Conservation (phyloP, 2,113 vertebrate species). For the Morone saxatilis region DNA sequence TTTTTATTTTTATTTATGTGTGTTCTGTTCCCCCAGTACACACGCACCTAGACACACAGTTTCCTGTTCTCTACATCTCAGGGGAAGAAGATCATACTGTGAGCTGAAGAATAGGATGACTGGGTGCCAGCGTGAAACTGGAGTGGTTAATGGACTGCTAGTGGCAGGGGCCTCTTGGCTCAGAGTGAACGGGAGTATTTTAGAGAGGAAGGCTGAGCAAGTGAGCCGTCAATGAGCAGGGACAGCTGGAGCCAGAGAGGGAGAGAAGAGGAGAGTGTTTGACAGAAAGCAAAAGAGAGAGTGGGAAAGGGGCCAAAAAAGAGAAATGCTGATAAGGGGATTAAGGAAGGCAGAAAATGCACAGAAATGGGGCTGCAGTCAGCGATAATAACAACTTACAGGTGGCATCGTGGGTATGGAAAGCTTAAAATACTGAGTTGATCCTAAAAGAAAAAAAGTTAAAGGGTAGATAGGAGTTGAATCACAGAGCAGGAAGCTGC, state of each 20-base stretch:
- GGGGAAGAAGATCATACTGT: conserved; percentile 55
- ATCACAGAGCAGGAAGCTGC: neutral
- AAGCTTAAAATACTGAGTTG: conserved; percentile 21
- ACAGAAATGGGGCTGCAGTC: neutral
- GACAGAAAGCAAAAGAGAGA: conserved; percentile 14
- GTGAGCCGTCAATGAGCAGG: conserved; percentile 29
- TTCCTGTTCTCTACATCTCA: conserved; percentile 47
- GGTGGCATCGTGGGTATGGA: neutral
- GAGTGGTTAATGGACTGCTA: conserved; percentile 70
- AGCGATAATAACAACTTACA: conserved; percentile 18
- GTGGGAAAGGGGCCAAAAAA: conserved; percentile 10
- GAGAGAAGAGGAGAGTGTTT: conserved; percentile 9
- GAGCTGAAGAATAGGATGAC: conserved; percentile 57
- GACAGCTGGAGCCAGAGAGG: neutral
- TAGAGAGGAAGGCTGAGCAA: conserved; percentile 38
- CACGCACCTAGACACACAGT: neutral
- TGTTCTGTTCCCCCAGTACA: neutral
- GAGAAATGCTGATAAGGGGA: conserved; percentile 29
- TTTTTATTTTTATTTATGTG: neutral
- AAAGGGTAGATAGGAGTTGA: neutral
- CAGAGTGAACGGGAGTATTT: conserved; percentile 52
- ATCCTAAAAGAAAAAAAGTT: conserved; percentile 8
- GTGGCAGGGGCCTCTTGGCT: conserved; percentile 60
- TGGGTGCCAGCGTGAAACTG: conserved; percentile 70
- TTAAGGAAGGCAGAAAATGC: conserved; percentile 16